Conservation (phyloP, 2,113 vertebrate genomes). For the Poeciliopsis turrubarensis region DNA sequence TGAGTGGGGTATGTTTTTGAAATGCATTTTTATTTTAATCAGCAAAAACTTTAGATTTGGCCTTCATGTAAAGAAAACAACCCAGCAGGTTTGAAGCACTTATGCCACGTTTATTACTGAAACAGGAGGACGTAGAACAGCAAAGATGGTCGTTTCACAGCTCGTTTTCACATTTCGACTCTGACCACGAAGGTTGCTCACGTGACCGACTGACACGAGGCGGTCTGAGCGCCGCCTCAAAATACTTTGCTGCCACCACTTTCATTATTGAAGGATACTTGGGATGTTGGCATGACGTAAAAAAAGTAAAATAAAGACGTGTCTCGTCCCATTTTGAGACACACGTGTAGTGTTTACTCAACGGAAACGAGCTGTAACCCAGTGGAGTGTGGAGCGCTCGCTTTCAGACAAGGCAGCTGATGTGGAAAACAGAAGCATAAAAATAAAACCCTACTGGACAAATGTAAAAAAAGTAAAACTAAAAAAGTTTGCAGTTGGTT, state of each 20-base stretch:
- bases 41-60: background rate
- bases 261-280: background rate
- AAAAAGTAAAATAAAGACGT: too few relatives aligned
- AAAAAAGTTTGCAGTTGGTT: background rate
- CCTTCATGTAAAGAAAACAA: background rate
- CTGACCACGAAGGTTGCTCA: background rate
- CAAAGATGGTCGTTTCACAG: background rate
- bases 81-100: background rate
- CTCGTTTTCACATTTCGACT: background rate
- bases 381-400: background rate
- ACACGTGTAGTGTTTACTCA: background rate
- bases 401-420: conserved; percentile 35
- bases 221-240: background rate
- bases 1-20: too few relatives aligned
- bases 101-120: conserved; percentile 24
- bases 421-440: background rate
- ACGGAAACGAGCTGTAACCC: background rate
- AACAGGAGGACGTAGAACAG: conserved; percentile 10
- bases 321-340: background rate
- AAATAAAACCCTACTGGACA: conserved; percentile 15
- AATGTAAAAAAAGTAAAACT: background rate
- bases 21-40: background rate
- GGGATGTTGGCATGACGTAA: conserved; percentile 10
- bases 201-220: conserved; percentile 12
- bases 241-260: background rate